Base-by-base conservation (phyloP, 2,888 invertebrate species). In the Molanna angustata region DNA sequence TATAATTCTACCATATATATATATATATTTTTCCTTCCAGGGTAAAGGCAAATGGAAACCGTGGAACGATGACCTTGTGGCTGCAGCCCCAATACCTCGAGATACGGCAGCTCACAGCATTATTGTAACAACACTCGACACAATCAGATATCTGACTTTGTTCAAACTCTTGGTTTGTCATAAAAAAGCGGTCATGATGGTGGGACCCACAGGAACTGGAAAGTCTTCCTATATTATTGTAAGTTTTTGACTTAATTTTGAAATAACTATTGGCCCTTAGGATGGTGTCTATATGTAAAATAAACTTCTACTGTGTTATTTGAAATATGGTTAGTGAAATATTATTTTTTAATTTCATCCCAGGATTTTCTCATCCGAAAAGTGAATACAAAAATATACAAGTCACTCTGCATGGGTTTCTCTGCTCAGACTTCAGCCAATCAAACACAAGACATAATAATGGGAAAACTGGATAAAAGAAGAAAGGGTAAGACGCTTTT, bases 91-190 rank as follows among this genome's bases (percentile, higher is more conserved):
- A 0, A 90, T 94, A 62, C 88, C 92, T 2, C 78, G 91, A 48
- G 96, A 97, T 64, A 87, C 94, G 37, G 87, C 91, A 0, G 94
- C 94, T 35, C 94, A 95, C 72, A 94, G 96, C 74, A 95, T 97
- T 61, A 87, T 96, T 52, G 94, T 97, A 11, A 89, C 93, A 0
- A 97, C 96, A 0, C 79, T 90, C 19, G 95, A 96, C 71, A 94
- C 93, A 1, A 84, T 95, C 1, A 80, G 95, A 31, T 90, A 90
- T 66, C 81, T 86, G 11, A 85, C 86, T 0, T 70, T 97, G 1
- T 85, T 95, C 73, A 83, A 83, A 60, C 73, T 93, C 22, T 71
- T 96, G 37, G 84, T 94, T 0, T 82, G 82, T 16, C 90, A 94
- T 66, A 80, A 86, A 11, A 95, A 94, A 64, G 83, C 90, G 0